A percentile compares a stretch with the other conserved stretches of the same genome.
phyloP scores from a whole-genome alignment of 2,113 vertebrate species.

The Centrocercus urophasianus region DNA sequence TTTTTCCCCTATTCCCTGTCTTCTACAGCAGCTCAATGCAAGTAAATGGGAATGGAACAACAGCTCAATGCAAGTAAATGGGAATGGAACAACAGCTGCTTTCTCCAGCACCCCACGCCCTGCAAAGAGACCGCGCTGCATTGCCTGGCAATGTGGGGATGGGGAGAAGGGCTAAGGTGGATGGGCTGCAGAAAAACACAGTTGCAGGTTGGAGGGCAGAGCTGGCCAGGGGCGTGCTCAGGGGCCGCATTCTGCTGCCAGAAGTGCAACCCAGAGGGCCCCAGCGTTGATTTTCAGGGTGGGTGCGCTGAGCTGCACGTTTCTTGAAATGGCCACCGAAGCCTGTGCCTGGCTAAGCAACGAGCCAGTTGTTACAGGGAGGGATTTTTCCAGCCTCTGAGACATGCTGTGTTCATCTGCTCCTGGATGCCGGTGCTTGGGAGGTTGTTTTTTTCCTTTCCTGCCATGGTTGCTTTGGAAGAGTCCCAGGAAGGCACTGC shows the following conservation, averaged over 20 bases:
- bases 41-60: neutral
- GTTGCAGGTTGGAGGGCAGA: neutral
- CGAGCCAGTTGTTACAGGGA: neutral
- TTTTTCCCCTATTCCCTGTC: neutral
- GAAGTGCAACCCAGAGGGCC: neutral
- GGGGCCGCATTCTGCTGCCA: accelerated
- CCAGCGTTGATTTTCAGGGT: neutral
- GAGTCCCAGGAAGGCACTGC: neutral
- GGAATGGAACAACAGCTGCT: neutral
- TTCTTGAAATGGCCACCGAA: neutral
- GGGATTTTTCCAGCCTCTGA: neutral
- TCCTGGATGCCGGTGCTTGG: neutral
- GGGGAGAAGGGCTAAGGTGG: neutral
- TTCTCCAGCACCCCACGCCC: neutral
- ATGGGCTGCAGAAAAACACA: neutral
- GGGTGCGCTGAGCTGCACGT: neutral
- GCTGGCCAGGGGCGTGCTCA: neutral
- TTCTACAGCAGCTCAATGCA: neutral
- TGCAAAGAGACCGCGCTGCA: neutral
- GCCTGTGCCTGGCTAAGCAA: neutral
- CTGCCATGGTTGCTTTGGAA: neutral
- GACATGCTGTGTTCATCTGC: neutral
- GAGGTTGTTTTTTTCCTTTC: neutral
- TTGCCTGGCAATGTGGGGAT: neutral
- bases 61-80: neutral